Evolutionary conservation across 2,113 vertebrate genomes (phyloP).

Genomic region (Tetrao urogallus): DNA sequence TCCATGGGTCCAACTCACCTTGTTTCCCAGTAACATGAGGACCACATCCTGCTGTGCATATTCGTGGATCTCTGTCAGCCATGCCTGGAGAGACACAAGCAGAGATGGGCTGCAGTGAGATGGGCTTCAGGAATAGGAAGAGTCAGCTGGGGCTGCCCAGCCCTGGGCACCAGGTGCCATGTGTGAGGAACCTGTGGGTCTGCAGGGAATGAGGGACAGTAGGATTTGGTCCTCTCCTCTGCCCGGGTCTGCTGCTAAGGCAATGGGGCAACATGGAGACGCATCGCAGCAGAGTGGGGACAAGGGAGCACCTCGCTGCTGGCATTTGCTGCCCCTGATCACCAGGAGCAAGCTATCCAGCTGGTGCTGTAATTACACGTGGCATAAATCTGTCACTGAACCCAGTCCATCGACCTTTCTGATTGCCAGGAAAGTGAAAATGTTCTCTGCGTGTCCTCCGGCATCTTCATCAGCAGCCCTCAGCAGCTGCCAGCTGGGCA

Average conservation of each 20-base stretch:
- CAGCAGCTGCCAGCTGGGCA: neutral
- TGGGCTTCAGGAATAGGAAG: neutral
- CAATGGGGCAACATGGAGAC: rapidly evolving
- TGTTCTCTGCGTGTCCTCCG: neutral
- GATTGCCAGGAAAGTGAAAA: neutral
- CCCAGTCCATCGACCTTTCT: neutral
- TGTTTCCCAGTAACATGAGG: constrained; percentile 94
- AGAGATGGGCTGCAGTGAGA: neutral
- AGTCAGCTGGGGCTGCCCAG: neutral
- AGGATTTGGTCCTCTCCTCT: neutral
- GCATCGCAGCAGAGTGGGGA: neutral
- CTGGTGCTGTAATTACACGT: neutral
- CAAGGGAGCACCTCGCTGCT: rapidly evolving
- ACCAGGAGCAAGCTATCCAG: neutral
- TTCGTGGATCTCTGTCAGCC: constrained; percentile 94
- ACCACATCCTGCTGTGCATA: constrained; percentile 90
- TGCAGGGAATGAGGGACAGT: rapidly evolving
- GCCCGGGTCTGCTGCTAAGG: neutral
- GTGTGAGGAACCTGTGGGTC: rapidly evolving
- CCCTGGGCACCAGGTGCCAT: neutral
- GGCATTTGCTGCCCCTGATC: neutral
- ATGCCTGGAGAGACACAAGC: constrained; percentile 79
- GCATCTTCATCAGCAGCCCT: neutral
- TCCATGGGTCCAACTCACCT: constrained; percentile 76
- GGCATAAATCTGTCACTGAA: rapidly evolving